phyloP scores from a whole-genome alignment of 2,113 vertebrate species.

The Prochilodus magdalenae region DNA sequence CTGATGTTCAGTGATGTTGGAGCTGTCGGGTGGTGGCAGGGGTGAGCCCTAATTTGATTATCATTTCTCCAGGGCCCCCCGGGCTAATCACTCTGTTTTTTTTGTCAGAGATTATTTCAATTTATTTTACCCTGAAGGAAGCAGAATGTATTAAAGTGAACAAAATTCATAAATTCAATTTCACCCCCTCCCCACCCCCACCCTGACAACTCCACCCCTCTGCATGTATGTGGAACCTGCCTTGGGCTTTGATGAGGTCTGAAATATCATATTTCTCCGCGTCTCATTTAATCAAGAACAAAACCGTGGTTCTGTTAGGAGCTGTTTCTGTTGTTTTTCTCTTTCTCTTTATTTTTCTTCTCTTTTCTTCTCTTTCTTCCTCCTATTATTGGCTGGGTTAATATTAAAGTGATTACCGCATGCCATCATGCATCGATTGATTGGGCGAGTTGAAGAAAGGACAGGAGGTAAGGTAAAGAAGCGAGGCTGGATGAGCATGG shows the following conservation, averaged over 20 bases:
- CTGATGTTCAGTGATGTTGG: neutral
- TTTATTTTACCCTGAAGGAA: slow-evolving; percentile 70
- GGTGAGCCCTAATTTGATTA: slow-evolving; percentile 73
- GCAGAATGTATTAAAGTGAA: slow-evolving; percentile 65
- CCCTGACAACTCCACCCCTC: slow-evolving; percentile 24
- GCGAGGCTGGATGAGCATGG: neutral
- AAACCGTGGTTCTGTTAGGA: neutral
- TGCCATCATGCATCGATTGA: neutral
- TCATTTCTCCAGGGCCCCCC: slow-evolving; percentile 61
- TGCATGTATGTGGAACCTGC: slow-evolving; percentile 40
- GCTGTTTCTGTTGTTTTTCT: neutral
- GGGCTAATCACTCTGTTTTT: slow-evolving; percentile 68
- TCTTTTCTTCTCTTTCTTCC: too few relatives aligned
- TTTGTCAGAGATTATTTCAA: slow-evolving; percentile 54
- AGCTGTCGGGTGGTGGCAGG: slow-evolving; percentile 46
- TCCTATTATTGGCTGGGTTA: neutral
- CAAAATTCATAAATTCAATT: slow-evolving; percentile 51
- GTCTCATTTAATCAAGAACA: slow-evolving; percentile 38
- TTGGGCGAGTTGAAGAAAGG: neutral
- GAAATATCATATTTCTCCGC: slow-evolving; percentile 33
- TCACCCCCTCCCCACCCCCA: neutral
- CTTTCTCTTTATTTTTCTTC: neutral
- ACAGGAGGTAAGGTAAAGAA: neutral
- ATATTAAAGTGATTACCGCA: neutral
- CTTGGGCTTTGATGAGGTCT: slow-evolving; percentile 38